phyloP scores from a whole-genome alignment of 2,888 invertebrate species.

The Platycnemis pennipes region DNA sequence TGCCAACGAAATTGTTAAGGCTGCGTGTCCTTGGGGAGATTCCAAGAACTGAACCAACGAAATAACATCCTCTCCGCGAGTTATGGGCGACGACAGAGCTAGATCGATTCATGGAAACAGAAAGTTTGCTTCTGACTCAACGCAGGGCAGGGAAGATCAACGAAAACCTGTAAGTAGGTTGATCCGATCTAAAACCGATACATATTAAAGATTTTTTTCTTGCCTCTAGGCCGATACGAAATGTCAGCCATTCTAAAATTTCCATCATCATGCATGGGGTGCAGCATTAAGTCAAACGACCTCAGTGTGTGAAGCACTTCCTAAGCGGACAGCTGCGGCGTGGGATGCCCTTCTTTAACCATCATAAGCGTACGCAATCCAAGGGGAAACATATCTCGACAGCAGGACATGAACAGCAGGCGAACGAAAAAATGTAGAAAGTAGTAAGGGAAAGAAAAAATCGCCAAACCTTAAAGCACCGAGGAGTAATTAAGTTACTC shows the following conservation, averaged over 20 bases:
- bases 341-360: neutral
- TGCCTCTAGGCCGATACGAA: neutral
- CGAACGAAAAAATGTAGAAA: neutral
- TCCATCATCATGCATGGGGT: neutral
- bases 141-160: too few species aligned
- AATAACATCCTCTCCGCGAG: too few species aligned
- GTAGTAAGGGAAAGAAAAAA: constrained; percentile 1
- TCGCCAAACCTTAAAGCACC: neutral
- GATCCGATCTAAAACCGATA: too few species aligned
- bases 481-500: neutral
- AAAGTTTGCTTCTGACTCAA: too few species aligned
- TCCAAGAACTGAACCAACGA: too few species aligned
- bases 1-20: too few species aligned
- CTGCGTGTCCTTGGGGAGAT: too few species aligned
- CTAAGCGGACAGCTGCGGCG: neutral
- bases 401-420: neutral
- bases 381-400: neutral
- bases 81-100: too few species aligned
- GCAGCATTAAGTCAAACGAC: neutral
- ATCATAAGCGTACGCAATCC: neutral
- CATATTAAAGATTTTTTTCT: neutral
- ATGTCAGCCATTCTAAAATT: neutral
- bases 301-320: neutral
- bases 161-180: too few species aligned
- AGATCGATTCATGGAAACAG: too few species aligned